Base-by-base conservation (phyloP, 1,140 invertebrate species). In the Limonius californicus region DNA sequence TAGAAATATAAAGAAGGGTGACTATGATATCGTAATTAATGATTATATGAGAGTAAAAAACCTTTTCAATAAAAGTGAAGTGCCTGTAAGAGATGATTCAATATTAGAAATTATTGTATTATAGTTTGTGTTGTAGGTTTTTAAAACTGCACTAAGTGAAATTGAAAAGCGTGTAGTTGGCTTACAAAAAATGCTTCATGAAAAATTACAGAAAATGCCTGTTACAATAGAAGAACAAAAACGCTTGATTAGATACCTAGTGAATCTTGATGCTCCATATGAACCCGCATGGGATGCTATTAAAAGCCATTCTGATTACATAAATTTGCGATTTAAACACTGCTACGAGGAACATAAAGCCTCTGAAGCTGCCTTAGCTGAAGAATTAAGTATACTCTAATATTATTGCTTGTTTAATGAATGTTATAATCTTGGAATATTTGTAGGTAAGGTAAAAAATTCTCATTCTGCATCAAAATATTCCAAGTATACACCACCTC, bases 11-110 rank as follows among this genome's bases (percentile, higher is more conserved):
- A 85, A 90, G 68, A 90, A 91, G 72, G 94, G 92, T 50, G 97
- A 99, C 73, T 99, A 97, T 76, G 95, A 98, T 77, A 85, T 97
- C 18, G 93, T 99, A 16, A 96, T 99, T 56, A 99, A 97, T 76
- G 97, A 99, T 78, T 99, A 98, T 75, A 89, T 93, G 0, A 83
- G 97, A 72, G 97, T 95, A 2, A 96, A 95, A 73, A 95, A 96
- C 74, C 81, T 99, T 9, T 99, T 98, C 82, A 90, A 92, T 64
- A 94, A 96, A 76, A 96, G 93, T 21, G 94, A 99, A 76, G 87
- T 98, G 2, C 85, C 85, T 77, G 87, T 85, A 80, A 82, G 82
- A 27, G 9, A 27, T 27, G 12, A 59, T 14, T 11, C 9, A 14
- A 43, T 43, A 12, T 14, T 4, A 27, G 3, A 9, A 27, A 4